Percentiles rank a stretch among this genome's conserved stretches.
Evolutionary conservation across 2,797 vertebrate species (phyloP).

Genomic region (Epinephelus coioides): DNA sequence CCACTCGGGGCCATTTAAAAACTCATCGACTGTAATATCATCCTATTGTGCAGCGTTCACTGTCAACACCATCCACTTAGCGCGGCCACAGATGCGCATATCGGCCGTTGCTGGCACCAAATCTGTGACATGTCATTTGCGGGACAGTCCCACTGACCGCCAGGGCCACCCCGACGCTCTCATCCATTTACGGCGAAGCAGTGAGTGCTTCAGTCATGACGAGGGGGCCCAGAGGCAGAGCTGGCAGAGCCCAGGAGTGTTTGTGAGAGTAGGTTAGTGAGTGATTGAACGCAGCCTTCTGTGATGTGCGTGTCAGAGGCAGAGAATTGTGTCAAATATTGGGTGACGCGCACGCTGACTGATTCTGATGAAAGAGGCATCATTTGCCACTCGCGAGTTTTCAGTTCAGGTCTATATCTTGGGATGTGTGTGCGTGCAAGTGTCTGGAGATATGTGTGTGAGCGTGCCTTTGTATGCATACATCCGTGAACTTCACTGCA

Average conservation of each 20-base stretch:
- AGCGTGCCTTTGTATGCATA: slow-evolving; percentile 32
- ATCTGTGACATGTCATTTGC: slow-evolving; percentile 61
- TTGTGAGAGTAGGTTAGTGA: slow-evolving; percentile 59
- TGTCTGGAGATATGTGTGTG: slow-evolving; percentile 20
- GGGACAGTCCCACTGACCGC: slow-evolving; percentile 63
- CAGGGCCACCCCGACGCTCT: slow-evolving; percentile 66
- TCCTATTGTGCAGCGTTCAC: slow-evolving; percentile 62
- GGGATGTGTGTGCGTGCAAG: slow-evolving; percentile 22
- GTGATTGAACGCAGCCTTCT: slow-evolving; percentile 69
- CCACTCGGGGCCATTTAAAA: slow-evolving; percentile 75
- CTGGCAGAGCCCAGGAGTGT: slow-evolving; percentile 54
- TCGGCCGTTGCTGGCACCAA: slow-evolving; percentile 62
- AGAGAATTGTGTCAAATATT: slow-evolving; percentile 59
- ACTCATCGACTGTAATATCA: slow-evolving; percentile 74
- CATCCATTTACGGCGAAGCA: slow-evolving; percentile 55
- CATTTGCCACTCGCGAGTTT: slow-evolving; percentile 34
- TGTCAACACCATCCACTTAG: slow-evolving; percentile 80
- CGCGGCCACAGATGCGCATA: slow-evolving; percentile 59
- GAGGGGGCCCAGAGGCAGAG: slow-evolving; percentile 48
- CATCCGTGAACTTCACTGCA: slow-evolving; percentile 61
- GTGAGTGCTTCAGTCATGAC: slow-evolving; percentile 66
- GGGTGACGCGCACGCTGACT: slow-evolving; percentile 27
- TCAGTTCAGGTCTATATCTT: background rate
- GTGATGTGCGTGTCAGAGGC: slow-evolving; percentile 61
- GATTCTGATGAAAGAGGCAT: slow-evolving; percentile 56